Evolutionary conservation across 2,888 invertebrate genomes (phyloP).

Genomic region (Emesis russula): DNA sequence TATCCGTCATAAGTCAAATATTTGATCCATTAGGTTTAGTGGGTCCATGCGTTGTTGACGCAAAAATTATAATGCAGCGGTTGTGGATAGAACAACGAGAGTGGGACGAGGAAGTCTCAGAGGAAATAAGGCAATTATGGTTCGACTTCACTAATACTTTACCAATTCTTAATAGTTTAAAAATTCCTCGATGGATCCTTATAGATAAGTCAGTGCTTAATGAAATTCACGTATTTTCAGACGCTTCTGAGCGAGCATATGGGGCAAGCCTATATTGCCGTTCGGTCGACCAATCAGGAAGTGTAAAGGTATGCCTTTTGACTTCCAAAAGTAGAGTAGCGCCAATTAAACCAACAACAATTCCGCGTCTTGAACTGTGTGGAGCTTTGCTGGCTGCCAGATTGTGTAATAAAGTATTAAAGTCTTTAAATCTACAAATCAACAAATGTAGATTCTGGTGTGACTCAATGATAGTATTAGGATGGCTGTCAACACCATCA

Average conservation of each 20-base stretch:
- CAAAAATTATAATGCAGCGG: conserved; percentile 78
- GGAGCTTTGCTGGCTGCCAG: conserved; percentile 56
- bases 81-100: conserved; percentile 70
- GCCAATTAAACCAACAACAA: conserved; percentile 61
- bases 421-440: not conserved
- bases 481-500: conserved; percentile 29
- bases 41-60: conserved; percentile 76
- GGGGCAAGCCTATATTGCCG: conserved; percentile 82
- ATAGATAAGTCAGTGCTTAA: conserved; percentile 16
- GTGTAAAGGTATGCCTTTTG: conserved; percentile 45
- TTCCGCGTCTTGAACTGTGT: conserved; percentile 67
- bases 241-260: conserved; percentile 85
- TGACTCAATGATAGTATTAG: conserved; percentile 20
- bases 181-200: conserved; percentile 78
- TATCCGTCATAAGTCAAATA: conserved; percentile 80
- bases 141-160: conserved; percentile 30
- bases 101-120: conserved; percentile 72
- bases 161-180: conserved; percentile 60
- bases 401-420: conserved; percentile 43
- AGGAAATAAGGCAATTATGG: conserved; percentile 50
- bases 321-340: conserved; percentile 12
- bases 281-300: conserved; percentile 19
- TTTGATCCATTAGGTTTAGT: conserved; percentile 86
- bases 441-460: conserved; percentile 30
- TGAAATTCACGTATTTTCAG: conserved; percentile 86